Conservation (phyloP, 2,113 vertebrate genomes). For the Scophthalmus maximus region DNA sequence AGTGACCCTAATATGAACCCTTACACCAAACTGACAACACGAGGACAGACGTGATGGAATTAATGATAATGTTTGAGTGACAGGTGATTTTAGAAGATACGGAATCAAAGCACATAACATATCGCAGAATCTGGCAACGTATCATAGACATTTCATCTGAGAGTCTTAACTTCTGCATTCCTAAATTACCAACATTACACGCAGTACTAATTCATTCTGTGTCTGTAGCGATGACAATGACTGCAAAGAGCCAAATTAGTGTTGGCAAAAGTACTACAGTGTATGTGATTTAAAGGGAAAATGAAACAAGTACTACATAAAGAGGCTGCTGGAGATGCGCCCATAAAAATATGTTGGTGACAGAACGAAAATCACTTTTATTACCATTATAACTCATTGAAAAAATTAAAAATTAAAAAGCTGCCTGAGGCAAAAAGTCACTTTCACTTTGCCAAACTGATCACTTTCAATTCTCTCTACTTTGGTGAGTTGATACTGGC, state of each 20-base stretch:
- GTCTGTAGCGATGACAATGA: not conserved
- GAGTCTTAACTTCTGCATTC: no score
- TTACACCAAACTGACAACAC: not conserved
- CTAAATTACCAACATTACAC: not conserved
- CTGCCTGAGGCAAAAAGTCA: not conserved
- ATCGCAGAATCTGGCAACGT: not conserved
- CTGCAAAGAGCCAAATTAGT: not conserved
- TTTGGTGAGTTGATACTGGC: not conserved
- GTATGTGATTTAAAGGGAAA: conserved; percentile 4
- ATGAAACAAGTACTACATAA: not conserved
- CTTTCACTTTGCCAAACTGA: conserved; percentile 5
- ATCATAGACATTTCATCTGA: not conserved
- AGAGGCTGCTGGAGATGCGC: not conserved
- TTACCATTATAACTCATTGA: not conserved
- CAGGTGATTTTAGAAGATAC: not conserved
- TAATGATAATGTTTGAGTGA: not conserved
- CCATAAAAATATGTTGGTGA: conserved; percentile 3
- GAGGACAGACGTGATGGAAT: not conserved
- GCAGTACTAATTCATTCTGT: not conserved
- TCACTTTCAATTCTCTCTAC: not conserved
- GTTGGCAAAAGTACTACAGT: not conserved
- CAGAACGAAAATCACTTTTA: conserved; percentile 12
- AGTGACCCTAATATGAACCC: not conserved
- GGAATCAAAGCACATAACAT: not conserved
- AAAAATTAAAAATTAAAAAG: not conserved